Base-by-base conservation (phyloP, 2,113 vertebrate genomes). In the Lampris incognitus region DNA sequence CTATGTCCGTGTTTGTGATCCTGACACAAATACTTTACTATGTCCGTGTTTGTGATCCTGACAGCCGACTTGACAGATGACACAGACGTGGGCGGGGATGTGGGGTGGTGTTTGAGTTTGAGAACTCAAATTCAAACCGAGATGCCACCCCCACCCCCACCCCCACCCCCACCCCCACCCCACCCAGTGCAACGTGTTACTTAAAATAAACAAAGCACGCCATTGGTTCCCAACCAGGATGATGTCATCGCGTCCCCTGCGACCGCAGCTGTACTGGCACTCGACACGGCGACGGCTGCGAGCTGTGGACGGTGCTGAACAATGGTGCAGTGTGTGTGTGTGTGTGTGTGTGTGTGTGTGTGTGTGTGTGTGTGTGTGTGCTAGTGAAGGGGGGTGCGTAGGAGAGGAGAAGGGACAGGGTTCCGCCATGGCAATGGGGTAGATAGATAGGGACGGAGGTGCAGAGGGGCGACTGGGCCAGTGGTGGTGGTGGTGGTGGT, bases 181-280 rank as follows among this genome's bases (percentile, higher is more conserved):
- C 24, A 24, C 24, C 24, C 67, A 6, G 63, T 2, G 24, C 24
- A 24, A 40, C 66, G 57, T 57, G 77, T 60, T 36, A 52, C 83
- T 82, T 76, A 84, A 85, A 85, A 84, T 84, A 84, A 87, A 79
- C 56, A 66, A 73, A 52, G 79, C 54, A 55, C 36, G 1, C 2
- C 78, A 87, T 86, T 88, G 89, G 85, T 69, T 36, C 49, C 36
- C 51, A 74, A 68, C 63, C 52, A n/a, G 36, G 13, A 55, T 90
- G 86, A 88, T 84, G 86, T 90, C 85, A 87, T 41, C 37, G 84
- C 70, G 61, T 60, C 75, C 70, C 74, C 67, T 69, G 51, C n/a
- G 62, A 76, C 57, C 42, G 63, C 88, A 87, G 82, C 70, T 85
- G 82, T 63, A 46, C 2, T n/a, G n/a, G 41, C 41, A 46, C 51